Evolutionary conservation across 2,797 vertebrate genomes (phyloP), one percentile per base, ranked within the genome.

Genomic region (Anomalospiza imberbis): DNA sequence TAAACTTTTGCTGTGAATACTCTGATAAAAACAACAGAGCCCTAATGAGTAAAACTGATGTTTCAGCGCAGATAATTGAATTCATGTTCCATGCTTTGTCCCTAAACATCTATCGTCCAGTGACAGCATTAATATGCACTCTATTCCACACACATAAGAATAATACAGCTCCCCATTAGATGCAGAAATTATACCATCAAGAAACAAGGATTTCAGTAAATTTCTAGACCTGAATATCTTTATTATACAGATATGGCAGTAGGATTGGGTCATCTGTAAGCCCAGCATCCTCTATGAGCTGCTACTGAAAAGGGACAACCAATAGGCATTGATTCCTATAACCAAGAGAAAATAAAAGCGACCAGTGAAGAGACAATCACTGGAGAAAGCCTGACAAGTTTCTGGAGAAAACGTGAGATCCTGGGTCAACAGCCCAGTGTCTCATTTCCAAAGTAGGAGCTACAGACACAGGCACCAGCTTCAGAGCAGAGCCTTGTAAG

Each of bases 21-120:
- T 96, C 72, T 95, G 96, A 97, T 95, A 94, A 97, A 97, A 97
- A 96, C 95, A 97, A 95, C 93, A 88, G 45, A 60, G 28, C n/a
- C 70, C 31, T 84, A 89, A 91, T 85, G 80, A 94, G 51, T 82
- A 89, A 97, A 96, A 97, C 18, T 92, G 72, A 95, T 97, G 93
- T 83, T 95, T 93, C 85, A 63, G 32, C 75, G 61, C 36, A 93
- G 66, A 84, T 94, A 97, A 97, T 76, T 93, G 84, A 97, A 96
- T 95, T 96, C 65, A 76, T 48, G 63, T 92, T 96, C 95, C 85
- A 88, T 89, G 57, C 44, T 73, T 94, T 94, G 48, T 96, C 95
- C 60, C 89, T 89, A 82, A 96, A 94, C 48, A 92, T 93, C 66
- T 91, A 66, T 75, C 13, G 53, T 66, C 74, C 78, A 91, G 44